Evolutionary conservation across 2,113 vertebrate species (phyloP).

Genomic region (Sclerurus mexicanus): DNA sequence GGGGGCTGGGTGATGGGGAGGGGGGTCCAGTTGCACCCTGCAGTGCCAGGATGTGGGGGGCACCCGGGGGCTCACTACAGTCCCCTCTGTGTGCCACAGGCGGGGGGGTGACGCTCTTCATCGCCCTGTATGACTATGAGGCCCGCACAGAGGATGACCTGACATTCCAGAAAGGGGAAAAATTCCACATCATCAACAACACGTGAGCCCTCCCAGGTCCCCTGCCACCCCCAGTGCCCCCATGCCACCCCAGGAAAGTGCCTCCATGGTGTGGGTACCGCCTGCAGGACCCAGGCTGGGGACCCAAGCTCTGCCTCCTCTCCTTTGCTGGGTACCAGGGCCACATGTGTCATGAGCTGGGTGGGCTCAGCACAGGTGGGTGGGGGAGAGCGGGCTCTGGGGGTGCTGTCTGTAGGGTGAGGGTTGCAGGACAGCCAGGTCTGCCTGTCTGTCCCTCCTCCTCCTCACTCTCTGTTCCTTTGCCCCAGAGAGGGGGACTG

Average conservation of each 20-base stretch:
- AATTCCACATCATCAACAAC: conserved; percentile 96
- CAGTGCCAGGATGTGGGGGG: not conserved
- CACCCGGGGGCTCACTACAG: rapidly evolving
- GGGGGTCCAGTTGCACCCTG: too few species aligned
- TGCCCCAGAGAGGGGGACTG: conserved; percentile 90
- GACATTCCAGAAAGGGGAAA: conserved; percentile 92
- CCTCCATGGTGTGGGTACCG: not conserved
- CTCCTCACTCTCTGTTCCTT: not conserved
- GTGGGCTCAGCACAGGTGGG: not conserved
- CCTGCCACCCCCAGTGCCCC: not conserved
- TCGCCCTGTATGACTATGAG: conserved; percentile 92
- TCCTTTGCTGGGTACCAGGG: not conserved
- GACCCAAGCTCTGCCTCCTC: not conserved
- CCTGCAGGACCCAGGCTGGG: not conserved
- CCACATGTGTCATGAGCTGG: rapidly evolving
- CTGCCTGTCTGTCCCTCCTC: not conserved
- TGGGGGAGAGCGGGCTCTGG: not conserved
- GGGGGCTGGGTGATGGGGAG: rapidly evolving
- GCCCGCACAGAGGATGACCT: conserved; percentile 93
- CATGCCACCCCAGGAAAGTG: not conserved
- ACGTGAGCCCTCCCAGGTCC: conserved; percentile 69
- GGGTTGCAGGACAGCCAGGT: too few species aligned
- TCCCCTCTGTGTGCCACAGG: conserved; percentile 59
- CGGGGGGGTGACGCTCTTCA: conserved; percentile 87
- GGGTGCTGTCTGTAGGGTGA: not conserved